Base-by-base conservation (phyloP, 2,888 invertebrate species). In the Hirtodrosophila duncani region DNA sequence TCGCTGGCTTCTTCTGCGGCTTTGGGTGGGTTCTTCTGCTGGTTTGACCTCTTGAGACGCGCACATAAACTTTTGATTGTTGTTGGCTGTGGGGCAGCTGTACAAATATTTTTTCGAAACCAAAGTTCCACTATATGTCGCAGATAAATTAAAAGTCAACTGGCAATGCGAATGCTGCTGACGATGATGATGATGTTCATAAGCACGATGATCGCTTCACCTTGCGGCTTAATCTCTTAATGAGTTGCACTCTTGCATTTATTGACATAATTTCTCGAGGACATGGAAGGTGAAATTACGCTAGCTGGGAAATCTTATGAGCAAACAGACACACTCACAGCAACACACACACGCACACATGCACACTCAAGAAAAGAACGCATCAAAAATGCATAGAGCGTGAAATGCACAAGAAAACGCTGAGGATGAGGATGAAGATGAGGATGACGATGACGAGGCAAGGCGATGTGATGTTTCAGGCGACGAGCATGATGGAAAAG, bases 231-330 rank as follows among this genome's bases (percentile, higher is more conserved):
- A 77, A 74, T 74, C 72, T 59, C 67, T 72, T 74, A 74, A 74
- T 77, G 77, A 74, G 69, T 74, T 74, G 63, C 69, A 64, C 63
- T 64, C 58, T 49, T 43, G 69, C 65, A 77, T 77, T 72, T 74
- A 74, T 77, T 77, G 69, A 74, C 67, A 72, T 69, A 64, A 60
- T 59, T 43, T 43, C 49, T 50, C 62, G 56, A 33, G 55, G 45
- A 42, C 45, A 41, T 52, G 24, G 21, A 30, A 17, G 27, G 26
- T 3, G 30, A 64, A 63, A 59, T 46, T 43, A 37, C 43, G 31
- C 14, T 10, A 48, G 31, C 38, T 16, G 48, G 39, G 60, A 72
- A 77, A 77, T 77, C 77, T 50, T 62, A 67, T 63, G 60, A 60
- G 66, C 68, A 66, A 57, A 55, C 46, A 46, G 34, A 41, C 39